Evolutionary conservation across 2,797 vertebrate genomes (phyloP), one percentile per base, ranked within the genome.

Genomic region (Serranus cabrilla): DNA sequence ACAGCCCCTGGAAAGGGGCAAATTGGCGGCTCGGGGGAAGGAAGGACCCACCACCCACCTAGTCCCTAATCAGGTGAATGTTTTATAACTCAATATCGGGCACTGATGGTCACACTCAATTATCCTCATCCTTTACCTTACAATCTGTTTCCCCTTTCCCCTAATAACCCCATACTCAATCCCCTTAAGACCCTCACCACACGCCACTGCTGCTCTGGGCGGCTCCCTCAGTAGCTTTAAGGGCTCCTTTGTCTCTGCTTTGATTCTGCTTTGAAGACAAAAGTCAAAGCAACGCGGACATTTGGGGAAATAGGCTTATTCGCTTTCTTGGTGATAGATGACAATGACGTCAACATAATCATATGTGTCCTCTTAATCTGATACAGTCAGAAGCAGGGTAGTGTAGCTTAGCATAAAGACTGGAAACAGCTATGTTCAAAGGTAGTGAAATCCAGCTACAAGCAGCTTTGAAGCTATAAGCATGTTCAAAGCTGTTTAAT

Each of bases 51-150:
- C 81, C 82, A 80, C 83, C 71, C 70, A 75, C 61, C 43, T 25
- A 71, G 65, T 87, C 79, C 74, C 69, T 89, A 88, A 91, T 89
- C 85, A 91, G 78, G 79, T 89, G 76, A 90, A 81, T 64, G 74
- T 70, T 68, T 79, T 34, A 74, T 84, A 78, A 89, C 70, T 74
- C 20, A 79, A 83, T 87, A 81, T 64, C 20, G 34, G 68, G 55
- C 75, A 80, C 82, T 78, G 81, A 80, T 82, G 75, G 82, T 84
- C 85, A 78, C 76, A 82, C 81, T 89, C 84, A 87, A 91, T 91
- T 91, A 88, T 76, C 71, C 62, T 88, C 78, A 78, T 83, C 76
- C 50, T 82, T 71, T 58, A 56, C 63, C 65, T 68, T 68, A 57
- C 72, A 80, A 65, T 86, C 75, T 82, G 80, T 72, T 55, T 27